phyloP scores from a whole-genome alignment of 2,797 vertebrate species.

The Notamacropus eugenii region DNA sequence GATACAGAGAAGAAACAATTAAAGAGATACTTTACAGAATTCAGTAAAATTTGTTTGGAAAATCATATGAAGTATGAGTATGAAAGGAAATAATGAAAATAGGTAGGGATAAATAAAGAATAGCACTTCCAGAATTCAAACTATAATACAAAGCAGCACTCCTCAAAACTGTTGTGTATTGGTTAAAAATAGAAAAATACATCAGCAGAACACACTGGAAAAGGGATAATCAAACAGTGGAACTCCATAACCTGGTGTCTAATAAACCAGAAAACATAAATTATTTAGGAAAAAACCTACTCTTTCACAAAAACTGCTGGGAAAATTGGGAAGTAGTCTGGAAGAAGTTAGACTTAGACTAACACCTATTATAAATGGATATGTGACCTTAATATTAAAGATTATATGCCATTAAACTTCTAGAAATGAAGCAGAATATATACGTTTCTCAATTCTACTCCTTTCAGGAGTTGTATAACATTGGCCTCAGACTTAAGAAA shows the following conservation, averaged over 20 bases:
- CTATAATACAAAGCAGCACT: neutral
- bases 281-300: neutral
- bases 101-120: too few species aligned
- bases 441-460: neutral
- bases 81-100: neutral
- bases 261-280: neutral
- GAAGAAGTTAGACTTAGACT: neutral
- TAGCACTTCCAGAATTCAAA: neutral
- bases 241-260: neutral
- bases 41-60: too few species aligned
- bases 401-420: neutral
- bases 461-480: neutral
- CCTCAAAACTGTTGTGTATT: neutral
- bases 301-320: neutral
- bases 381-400: neutral
- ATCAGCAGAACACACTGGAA: neutral
- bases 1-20: too few species aligned
- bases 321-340: neutral
- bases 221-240: neutral
- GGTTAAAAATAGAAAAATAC: neutral
- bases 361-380: neutral
- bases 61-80: too few species aligned
- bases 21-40: too few species aligned
- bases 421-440: neutral
- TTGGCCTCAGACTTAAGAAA: neutral